Evolutionary conservation across 1,140 invertebrate species (phyloP), one percentile per base, ranked within the genome.

Genomic region (Anagrus nilaparvatae): DNA sequence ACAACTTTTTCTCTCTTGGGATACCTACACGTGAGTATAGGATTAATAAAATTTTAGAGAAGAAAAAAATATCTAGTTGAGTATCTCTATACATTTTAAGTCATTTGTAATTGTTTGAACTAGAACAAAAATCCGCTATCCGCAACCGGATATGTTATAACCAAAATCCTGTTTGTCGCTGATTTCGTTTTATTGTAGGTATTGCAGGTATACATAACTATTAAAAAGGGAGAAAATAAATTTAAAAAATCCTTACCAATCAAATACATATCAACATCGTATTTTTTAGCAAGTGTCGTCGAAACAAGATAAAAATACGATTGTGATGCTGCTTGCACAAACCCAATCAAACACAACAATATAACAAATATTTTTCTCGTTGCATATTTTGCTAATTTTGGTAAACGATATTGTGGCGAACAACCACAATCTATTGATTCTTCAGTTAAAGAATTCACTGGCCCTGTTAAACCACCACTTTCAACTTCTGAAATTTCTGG

Each of bases 381-480:
- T 14, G 75, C 76, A 21, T 70, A 76, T 60, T 69, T 74, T 28
- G 72, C 65, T 45, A 77, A 71, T 50, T 60, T 67, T 4, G 72
- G 62, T 48, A 74, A 76, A 44, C 65, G 73, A 33, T 47, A 47
- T 28, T 76, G 43, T 25, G 64, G 65, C 38, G 53, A 65, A 43
- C 77, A 72, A 24, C 77, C 77, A 47, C 77, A 79, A 48, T 79
- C 77, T n/a, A 78, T 61, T 43, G 68, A 67, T 52, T 74, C 68
- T 44, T 50, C 50, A 4, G 58, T 54, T 51, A 63, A 60, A 5
- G 61, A 58, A 54, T 70, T 58, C 5, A 61, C 56, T 41, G 69
- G 66, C 21, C 67, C 70, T 9, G 63, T 53, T 30, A 71, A 53
- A n/a, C 57, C 50, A 40, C 61, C 54, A 40, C 62, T 63, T 44